Evolutionary conservation across 2,113 vertebrate genomes (phyloP).

Genomic region (Procavia capensis): DNA sequence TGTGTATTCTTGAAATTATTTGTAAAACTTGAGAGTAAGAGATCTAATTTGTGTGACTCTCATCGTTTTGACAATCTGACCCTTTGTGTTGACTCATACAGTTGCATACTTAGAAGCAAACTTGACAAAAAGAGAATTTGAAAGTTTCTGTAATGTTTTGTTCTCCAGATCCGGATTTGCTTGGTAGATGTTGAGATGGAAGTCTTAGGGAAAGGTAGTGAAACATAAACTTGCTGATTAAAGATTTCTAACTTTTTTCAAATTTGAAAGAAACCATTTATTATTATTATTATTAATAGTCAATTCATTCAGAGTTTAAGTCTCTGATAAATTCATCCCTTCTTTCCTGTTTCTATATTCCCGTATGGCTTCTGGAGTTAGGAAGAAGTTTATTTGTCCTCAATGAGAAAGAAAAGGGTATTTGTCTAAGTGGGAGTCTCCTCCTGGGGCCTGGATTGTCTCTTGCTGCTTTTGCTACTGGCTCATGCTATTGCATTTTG

Average conservation of each 20-base stretch:
- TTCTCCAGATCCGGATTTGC: not conserved
- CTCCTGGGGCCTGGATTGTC: not conserved
- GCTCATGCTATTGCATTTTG: not conserved
- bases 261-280: constrained; percentile 26
- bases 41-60: not conserved
- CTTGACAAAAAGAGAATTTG: not conserved
- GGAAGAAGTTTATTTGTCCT: not conserved
- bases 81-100: not conserved
- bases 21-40: not conserved
- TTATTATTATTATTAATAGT: too few relatives aligned
- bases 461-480: not conserved
- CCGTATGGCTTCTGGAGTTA: not conserved
- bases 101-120: not conserved
- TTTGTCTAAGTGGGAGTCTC: not conserved
- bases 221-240: not conserved
- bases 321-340: not conserved
- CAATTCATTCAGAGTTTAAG: not conserved
- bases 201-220: not conserved
- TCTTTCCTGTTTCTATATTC: not conserved
- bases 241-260: not conserved
- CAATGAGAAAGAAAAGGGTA: not conserved
- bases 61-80: not conserved
- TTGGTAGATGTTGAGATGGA: not conserved
- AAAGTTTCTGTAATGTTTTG: not conserved
- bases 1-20: not conserved